These are phyloP conservation scores for Peribatodes rhomboidaria DNA, from an alignment of 2,888 invertebrate species.

Conservation along the genomic window DNA sequence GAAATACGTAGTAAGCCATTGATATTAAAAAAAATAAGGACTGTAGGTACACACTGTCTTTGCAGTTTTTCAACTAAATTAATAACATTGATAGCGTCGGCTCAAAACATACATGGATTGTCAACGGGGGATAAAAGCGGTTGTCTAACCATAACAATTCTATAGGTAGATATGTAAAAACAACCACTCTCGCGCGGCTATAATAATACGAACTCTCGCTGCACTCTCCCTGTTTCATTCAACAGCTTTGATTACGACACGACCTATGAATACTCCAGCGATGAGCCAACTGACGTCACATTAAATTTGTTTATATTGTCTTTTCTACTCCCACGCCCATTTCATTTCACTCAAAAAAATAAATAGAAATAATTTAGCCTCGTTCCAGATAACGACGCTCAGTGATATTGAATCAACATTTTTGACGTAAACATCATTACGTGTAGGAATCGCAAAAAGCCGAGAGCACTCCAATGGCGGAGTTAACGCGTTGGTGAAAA, in stretches of 20 bases:
- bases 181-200: background rate
- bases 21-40: no score
- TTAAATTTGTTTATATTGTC: conserved; percentile 12
- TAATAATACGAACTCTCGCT: conserved; percentile 9
- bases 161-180: no score
- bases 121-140: no score
- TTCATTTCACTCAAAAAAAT: conserved; percentile 21
- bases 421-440: conserved; percentile 20
- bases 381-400: conserved; percentile 13
- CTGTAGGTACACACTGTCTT: no score
- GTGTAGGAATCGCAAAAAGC: conserved; percentile 16
- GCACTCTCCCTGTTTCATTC: conserved; percentile 24
- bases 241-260: conserved; percentile 21
- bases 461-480: background rate
- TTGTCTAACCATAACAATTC: no score
- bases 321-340: conserved; percentile 16
- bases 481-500: conserved; percentile 1
- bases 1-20: no score
- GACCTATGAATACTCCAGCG: conserved; percentile 19
- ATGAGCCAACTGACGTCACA: conserved; percentile 16
- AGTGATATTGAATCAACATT: conserved; percentile 11
- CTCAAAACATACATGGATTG: no score
- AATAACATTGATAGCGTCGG: no score
- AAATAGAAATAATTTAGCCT: conserved; percentile 21
- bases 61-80: no score